A percentile compares a stretch with the other conserved stretches of the same genome.
Conservation (phyloP, 2,113 vertebrate genomes). For the Recurvirostra avosetta region DNA sequence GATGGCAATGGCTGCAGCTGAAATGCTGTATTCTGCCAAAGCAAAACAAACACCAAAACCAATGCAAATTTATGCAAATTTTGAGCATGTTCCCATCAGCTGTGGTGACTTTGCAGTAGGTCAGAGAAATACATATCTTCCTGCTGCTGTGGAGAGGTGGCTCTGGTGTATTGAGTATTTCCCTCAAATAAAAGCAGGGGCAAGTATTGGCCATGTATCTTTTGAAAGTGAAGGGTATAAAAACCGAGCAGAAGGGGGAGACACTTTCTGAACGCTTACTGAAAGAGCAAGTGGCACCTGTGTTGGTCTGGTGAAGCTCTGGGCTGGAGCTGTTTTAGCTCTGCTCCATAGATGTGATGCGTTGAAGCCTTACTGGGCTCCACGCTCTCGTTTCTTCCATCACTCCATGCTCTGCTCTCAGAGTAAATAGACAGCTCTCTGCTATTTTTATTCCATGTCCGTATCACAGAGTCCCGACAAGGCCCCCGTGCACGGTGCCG, state of each 20-base stretch:
- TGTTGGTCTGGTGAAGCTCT: accelerated
- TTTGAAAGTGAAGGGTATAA: background rate
- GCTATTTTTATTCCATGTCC: background rate
- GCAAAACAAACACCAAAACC: background rate
- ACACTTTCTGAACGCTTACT: accelerated
- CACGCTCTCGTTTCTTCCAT: background rate
- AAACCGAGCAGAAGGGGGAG: background rate
- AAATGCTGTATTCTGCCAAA: conserved; percentile 93
- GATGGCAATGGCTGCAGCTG: conserved; percentile 93
- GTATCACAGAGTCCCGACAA: background rate
- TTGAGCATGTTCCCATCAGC: background rate
- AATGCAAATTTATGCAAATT: background rate
- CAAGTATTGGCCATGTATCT: accelerated
- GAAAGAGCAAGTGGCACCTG: background rate
- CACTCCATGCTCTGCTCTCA: background rate
- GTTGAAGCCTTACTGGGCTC: background rate
- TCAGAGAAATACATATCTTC: accelerated
- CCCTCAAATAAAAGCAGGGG: background rate
- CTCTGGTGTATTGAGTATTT: background rate
- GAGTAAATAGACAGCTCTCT: accelerated
- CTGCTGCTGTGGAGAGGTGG: background rate
- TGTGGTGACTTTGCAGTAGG: background rate
- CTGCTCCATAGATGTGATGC: accelerated
- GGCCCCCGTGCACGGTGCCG: accelerated
- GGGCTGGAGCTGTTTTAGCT: background rate